Evolutionary conservation across 2,797 vertebrate genomes (phyloP).

Genomic region (Tragelaphus eurycerus): DNA sequence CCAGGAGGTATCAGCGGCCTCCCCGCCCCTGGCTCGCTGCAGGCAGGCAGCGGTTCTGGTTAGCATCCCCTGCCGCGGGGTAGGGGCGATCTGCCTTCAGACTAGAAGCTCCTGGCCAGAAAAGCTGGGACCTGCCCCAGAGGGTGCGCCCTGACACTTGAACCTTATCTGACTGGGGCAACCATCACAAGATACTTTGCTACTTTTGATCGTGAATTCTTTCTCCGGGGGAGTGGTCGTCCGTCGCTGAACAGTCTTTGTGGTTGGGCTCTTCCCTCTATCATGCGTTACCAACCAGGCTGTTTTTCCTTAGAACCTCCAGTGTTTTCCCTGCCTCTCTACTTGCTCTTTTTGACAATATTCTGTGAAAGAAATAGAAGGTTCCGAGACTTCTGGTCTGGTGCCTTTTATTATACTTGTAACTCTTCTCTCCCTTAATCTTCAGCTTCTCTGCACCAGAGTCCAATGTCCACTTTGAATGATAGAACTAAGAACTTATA

Average conservation of each 20-base stretch:
- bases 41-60: accelerated
- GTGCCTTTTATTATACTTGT: neutral
- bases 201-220: neutral
- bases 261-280: neutral
- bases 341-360: constrained; percentile 35
- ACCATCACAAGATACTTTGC: neutral
- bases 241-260: neutral
- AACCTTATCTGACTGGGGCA: neutral
- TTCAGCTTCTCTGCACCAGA: accelerated
- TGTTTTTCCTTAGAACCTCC: neutral
- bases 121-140: neutral
- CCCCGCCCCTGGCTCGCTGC: accelerated
- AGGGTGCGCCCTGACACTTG: neutral
- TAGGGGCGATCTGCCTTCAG: neutral
- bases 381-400: neutral
- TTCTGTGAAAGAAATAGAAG: constrained; percentile 35
- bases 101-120: neutral
- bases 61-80: neutral
- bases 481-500: neutral
- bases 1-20: accelerated
- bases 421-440: neutral
- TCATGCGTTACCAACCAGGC: neutral
- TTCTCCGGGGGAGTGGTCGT: neutral
- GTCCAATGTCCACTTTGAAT: neutral
- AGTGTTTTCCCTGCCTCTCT: neutral